Conservation (phyloP, 2,797 vertebrate species). For the Margarornis squamiger region DNA sequence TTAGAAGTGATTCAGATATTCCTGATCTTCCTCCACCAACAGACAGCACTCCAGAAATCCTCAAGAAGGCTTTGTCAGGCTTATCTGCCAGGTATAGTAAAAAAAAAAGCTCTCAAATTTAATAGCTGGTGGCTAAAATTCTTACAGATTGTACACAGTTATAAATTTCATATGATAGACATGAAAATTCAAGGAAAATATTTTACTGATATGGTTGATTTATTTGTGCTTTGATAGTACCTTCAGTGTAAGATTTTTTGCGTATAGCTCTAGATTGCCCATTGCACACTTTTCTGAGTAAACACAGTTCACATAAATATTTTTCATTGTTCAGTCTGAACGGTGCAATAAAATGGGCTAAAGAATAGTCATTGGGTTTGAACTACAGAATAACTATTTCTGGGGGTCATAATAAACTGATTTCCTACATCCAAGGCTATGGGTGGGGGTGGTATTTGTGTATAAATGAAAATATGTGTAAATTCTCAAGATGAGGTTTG, state of each 20-base stretch:
- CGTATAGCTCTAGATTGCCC: not conserved
- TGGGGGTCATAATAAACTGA: not conserved
- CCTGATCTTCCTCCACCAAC: conserved; percentile 82
- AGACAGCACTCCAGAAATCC: conserved; percentile 93
- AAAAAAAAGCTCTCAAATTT: not conserved
- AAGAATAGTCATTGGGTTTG: not conserved
- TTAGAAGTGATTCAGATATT: conserved; percentile 83
- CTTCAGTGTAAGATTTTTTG: not conserved
- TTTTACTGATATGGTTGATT: not conserved
- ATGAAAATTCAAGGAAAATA: not conserved
- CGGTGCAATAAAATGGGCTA: not conserved
- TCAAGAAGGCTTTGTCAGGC: conserved; percentile 92
- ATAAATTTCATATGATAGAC: not conserved
- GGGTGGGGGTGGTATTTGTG: accelerated
- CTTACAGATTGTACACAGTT: not conserved
- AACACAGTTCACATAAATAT: not conserved
- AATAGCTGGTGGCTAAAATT: not conserved
- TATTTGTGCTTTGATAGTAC: not conserved
- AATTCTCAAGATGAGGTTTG: not conserved
- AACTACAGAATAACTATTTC: not conserved
- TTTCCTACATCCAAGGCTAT: not conserved
- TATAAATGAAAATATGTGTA: not conserved
- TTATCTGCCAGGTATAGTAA: conserved; percentile 89
- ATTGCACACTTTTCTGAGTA: not conserved
- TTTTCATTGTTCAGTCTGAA: not conserved